Evolutionary conservation across 2,797 vertebrate genomes (phyloP), one percentile per base, ranked within the genome.

Genomic region (Phrynocephalus guinanensis): DNA sequence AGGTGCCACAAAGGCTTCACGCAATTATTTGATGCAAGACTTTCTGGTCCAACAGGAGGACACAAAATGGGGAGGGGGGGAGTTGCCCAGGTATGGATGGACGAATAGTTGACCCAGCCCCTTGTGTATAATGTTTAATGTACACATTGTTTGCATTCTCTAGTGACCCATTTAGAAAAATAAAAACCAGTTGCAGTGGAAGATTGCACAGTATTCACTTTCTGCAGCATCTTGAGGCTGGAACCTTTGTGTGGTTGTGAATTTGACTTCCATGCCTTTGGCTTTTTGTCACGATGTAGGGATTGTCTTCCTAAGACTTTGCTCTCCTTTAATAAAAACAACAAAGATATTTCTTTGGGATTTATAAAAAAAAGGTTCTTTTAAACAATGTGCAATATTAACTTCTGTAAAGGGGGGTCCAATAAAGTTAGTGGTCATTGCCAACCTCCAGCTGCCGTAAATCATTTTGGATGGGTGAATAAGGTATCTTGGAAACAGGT

Each of bases 341-440:
- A 78, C 4, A 68, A 77, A 56, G 79, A 79, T 38, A 33, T 50
- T 44, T 30, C 67, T 83, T 79, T 84, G 67, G 75, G 18, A 48
- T 88, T 73, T 50, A 18, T 18, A 52, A 56, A 67, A 18, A 52
- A 56, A 67, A 38, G 5, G 28, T 80, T 80, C 71, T 80, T 18
- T 85, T 84, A 81, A 81, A 81, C 60, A 83, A 56, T 70, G 83
- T 82, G 83, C 83, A 88, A 85, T 76, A 85, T 85, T 88, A 81
- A 81, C 48, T 88, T 75, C 83, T 88, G 79, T 82, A 82, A 85
- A 85, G 52, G 63, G 44, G 44, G 81, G 71, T 81, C 71, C 79
- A 85, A 88, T 88, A 85, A 88, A 85, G 60, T 82, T 88, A 85
- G 78, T 30, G 50, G 67, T 88, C 68, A 81, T 81, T 76, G 83